Percentiles rank a stretch among this genome's conserved stretches.
These are phyloP conservation scores for Pygoscelis antarcticus DNA, from an alignment of 2,113 vertebrate species.

Conservation along the genomic window DNA sequence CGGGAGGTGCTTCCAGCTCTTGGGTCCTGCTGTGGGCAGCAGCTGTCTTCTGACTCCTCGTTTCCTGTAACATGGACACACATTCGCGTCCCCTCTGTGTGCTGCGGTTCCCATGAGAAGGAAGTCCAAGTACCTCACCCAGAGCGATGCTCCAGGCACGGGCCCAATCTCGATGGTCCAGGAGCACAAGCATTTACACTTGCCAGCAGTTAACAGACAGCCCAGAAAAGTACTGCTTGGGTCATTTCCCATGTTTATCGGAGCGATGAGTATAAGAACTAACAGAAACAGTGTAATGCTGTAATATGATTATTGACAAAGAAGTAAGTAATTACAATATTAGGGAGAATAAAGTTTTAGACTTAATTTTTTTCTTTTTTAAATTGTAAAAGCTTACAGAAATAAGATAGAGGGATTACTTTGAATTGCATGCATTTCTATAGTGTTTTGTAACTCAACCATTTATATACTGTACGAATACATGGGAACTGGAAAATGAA, in stretches of 20 bases:
- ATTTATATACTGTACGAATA: not conserved
- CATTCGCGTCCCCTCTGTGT: not conserved
- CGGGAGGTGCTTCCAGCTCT: not conserved
- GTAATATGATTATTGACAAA: not conserved
- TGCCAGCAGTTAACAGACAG: not conserved
- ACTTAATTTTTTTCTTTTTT: not conserved
- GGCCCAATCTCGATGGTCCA: not conserved
- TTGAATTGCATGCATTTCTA: not conserved
- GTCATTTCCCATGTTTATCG: not conserved
- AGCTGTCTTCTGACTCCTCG: not conserved
- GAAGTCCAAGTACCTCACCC: not conserved
- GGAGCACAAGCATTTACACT: not conserved
- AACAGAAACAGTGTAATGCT: not conserved
- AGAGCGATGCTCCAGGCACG: not conserved
- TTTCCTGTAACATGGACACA: not conserved
- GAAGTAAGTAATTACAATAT: not conserved
- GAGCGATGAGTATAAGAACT: not conserved
- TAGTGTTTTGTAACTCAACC: not conserved
- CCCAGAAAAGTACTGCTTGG: not conserved
- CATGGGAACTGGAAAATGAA: not conserved
- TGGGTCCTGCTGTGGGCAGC: not conserved
- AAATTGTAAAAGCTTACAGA: not conserved
- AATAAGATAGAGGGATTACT: not conserved
- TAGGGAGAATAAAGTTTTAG: not conserved
- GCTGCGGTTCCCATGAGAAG: not conserved